A percentile compares a stretch with the other conserved stretches of the same genome.
Conservation (phyloP, 1,140 invertebrate genomes). For the Bilobella aurantiaca region DNA sequence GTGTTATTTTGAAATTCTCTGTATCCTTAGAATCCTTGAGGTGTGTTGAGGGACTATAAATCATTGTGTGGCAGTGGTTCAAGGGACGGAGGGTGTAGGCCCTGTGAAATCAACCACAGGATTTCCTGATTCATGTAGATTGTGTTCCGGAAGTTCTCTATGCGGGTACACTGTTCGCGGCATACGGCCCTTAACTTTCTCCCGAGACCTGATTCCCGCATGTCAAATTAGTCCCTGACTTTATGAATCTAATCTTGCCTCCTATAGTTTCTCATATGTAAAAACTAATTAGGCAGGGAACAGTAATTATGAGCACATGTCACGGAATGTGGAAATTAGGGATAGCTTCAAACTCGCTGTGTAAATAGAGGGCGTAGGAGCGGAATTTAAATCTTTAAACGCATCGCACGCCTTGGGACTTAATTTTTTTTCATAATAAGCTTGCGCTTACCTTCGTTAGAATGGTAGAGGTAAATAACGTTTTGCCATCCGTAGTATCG, state of each 20-base stretch:
- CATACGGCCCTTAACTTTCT: background rate
- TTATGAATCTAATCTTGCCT: background rate
- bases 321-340: background rate
- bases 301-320: background rate
- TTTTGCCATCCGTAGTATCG: constrained; percentile 80
- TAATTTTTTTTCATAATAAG: constrained; percentile 37
- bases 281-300: background rate
- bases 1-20: background rate
- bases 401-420: background rate
- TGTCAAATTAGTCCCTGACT: background rate
- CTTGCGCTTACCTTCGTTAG: constrained; percentile 90
- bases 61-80: background rate
- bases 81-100: background rate
- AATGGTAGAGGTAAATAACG: constrained; percentile 90
- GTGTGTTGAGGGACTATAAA: background rate
- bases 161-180: background rate
- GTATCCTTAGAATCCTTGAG: no score
- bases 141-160: background rate
- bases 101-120: background rate
- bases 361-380: background rate
- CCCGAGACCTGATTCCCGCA: background rate
- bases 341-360: background rate
- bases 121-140: background rate
- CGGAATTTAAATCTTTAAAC: background rate
- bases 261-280: background rate